Evolutionary conservation across 2,888 invertebrate species (phyloP), one percentile per base, ranked within the genome.

Genomic region (Xylota segnis): DNA sequence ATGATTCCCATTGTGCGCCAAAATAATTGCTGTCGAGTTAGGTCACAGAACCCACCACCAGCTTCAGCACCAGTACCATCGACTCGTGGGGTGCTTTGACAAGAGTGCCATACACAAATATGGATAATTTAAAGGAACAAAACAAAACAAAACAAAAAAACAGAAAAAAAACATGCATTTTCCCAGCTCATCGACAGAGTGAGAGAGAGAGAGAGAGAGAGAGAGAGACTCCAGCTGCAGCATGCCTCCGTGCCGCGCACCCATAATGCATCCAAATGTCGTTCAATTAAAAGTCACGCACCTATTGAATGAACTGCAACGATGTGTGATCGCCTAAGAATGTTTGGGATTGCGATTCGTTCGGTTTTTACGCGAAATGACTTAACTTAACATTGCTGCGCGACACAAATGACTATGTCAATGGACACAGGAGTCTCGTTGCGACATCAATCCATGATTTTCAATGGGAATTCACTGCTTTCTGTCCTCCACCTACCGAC

Each of bases 331-430:
- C 83, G 68, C 63, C 74, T 83, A 59, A 83, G 78, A 86, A 82
- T 76, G 71, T 77, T 87, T 72, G 61, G 45, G 71, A 70, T 70
- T 68, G 66, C 71, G 52, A 70, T 63, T 79, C 9, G n/a, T 43
- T 61, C 5, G 14, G 14, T 40, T 12, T 68, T 23, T 45, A 65
- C 77, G 78, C 74, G 37, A 87, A 78, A 83, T 79, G 70, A 83
- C 83, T 79, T 79, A 81, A 83, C 77, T 77, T 71, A 81, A 77
- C 78, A 78, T 87, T 76, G 50, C 71, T 59, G 76, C 40, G 86
- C 86, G 86, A 86, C 82, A 86, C 82, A 86, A 86, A 77, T 86
- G 86, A 86, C 86, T 82, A 77, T 86, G 86, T 86, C 86, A 77
- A 72, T 61, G 83, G 83, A 72, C 72, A 74, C 72, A 78, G 68